Percentiles rank a stretch among this genome's conserved stretches.
Conservation (phyloP, 2,113 vertebrate genomes). For the Ciconia stormi region DNA sequence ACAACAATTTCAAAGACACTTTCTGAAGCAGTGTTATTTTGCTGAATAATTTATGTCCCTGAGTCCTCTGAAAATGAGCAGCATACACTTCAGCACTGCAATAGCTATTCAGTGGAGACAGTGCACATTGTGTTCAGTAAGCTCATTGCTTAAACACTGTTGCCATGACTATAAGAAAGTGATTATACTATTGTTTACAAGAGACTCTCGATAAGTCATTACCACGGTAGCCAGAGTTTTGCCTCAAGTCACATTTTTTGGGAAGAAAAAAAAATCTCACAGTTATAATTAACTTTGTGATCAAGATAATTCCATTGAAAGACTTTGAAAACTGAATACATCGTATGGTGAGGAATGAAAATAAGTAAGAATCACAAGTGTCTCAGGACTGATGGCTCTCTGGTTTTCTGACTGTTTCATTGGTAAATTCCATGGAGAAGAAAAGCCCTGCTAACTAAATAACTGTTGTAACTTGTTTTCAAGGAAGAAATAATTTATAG, state of each 20-base stretch:
- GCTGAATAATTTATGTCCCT: conserved; percentile 45
- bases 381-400: not conserved
- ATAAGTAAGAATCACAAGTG: not conserved
- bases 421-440: not conserved
- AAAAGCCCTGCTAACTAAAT: not conserved
- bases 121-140: conserved; percentile 34
- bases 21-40: conserved; percentile 37
- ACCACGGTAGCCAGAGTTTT: conserved; percentile 34
- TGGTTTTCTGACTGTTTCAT: not conserved
- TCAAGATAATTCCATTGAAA: conserved; percentile 16
- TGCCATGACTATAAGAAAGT: conserved; percentile 63
- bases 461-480: not conserved
- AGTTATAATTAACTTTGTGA: conserved; percentile 50
- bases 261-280: not conserved
- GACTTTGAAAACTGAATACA: not conserved
- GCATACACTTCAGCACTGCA: not conserved
- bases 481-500: conserved; percentile 2
- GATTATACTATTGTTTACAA: conserved; percentile 55
- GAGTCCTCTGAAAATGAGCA: conserved; percentile 59
- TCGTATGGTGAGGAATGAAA: not conserved
- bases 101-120: conserved; percentile 26
- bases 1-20: conserved; percentile 15
- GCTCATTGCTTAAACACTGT: conserved; percentile 49
- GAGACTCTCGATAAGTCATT: conserved; percentile 45
- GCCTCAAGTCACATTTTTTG: conserved; percentile 38